phyloP scores from a whole-genome alignment of 2,888 invertebrate genomes.

The Tachina grossa region DNA sequence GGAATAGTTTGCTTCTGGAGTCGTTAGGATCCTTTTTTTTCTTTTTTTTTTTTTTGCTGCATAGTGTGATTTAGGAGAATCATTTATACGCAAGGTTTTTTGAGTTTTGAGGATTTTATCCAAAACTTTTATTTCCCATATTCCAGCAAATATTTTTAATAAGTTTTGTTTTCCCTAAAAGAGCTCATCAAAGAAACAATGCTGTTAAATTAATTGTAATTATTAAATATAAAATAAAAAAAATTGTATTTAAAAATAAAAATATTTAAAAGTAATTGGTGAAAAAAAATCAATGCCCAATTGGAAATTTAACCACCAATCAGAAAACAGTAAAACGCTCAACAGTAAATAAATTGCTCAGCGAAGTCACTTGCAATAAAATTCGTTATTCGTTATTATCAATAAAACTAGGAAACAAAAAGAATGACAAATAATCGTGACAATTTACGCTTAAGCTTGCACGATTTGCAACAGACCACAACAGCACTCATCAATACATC shows the following conservation, averaged over 20 bases:
- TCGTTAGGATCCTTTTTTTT: too few species aligned
- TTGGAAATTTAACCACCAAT: slow-evolving; percentile 49
- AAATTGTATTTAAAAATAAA: slow-evolving; percentile 26
- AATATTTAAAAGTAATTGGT: slow-evolving; percentile 31
- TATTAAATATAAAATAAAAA: slow-evolving; percentile 47
- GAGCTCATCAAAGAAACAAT: slow-evolving; percentile 75
- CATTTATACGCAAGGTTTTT: background rate
- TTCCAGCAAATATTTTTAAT: background rate
- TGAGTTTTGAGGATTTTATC: background rate
- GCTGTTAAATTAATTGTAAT: slow-evolving; percentile 72
- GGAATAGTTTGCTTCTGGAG: too few species aligned
- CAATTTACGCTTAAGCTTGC: slow-evolving; percentile 81
- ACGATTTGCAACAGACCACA: slow-evolving; percentile 78
- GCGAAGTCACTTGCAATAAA: slow-evolving; percentile 20
- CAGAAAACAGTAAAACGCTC: slow-evolving; percentile 38
- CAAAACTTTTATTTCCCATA: background rate
- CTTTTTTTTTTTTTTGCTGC: too few species aligned
- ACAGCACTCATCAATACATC: slow-evolving; percentile 75
- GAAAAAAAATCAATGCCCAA: slow-evolving; percentile 26
- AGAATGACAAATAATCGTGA: slow-evolving; percentile 81
- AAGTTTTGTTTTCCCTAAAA: background rate
- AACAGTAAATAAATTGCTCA: slow-evolving; percentile 1
- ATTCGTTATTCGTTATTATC: slow-evolving; percentile 20
- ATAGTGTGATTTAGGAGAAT: too few species aligned
- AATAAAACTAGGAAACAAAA: slow-evolving; percentile 2